Conservation (phyloP, 2,797 vertebrate genomes). For the Gobionotothen gibberifrons region DNA sequence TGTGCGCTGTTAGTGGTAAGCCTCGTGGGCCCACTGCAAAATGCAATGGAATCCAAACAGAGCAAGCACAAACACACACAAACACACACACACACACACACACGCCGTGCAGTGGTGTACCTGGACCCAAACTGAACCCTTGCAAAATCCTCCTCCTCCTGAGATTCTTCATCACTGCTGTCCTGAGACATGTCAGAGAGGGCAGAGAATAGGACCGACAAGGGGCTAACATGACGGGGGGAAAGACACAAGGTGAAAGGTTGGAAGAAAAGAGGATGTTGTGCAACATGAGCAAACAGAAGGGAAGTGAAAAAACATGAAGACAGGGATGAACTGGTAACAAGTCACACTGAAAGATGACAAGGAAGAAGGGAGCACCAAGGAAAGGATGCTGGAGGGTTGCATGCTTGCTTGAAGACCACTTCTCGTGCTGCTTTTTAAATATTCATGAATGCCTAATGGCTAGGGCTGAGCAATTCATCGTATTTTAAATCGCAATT, state of each 20-base stretch:
- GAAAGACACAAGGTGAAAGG: constrained; percentile 50
- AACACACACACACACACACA: constrained; percentile 46
- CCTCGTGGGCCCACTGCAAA: constrained; percentile 68
- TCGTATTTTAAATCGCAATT: too few relatives aligned
- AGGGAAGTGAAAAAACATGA: constrained; percentile 45
- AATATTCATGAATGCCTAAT: constrained; percentile 27
- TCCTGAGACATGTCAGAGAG: constrained; percentile 95
- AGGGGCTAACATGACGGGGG: constrained; percentile 85
- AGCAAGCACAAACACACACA: constrained; percentile 66
- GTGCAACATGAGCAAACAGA: constrained; percentile 70
- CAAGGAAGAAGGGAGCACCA: constrained; percentile 12
- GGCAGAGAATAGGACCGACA: constrained; percentile 94
- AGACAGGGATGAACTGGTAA: constrained; percentile 37
- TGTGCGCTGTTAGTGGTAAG: constrained; percentile 74
- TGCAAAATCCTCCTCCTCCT: constrained; percentile 95
- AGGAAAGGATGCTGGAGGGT: constrained; percentile 24
- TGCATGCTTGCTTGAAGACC: constrained; percentile 13
- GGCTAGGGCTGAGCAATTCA: too few relatives aligned
- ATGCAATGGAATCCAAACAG: constrained; percentile 76
- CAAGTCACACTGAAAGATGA: constrained; percentile 38
- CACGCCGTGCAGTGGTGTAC: constrained; percentile 90
- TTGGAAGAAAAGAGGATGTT: constrained; percentile 35
- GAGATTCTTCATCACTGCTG: constrained; percentile 95
- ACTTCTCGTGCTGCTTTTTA: constrained; percentile 2
- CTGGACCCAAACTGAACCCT: constrained; percentile 99